Evolutionary conservation across 2,113 vertebrate genomes (phyloP), one percentile per base, ranked within the genome.

Genomic region (Grammomys dolichurus): DNA sequence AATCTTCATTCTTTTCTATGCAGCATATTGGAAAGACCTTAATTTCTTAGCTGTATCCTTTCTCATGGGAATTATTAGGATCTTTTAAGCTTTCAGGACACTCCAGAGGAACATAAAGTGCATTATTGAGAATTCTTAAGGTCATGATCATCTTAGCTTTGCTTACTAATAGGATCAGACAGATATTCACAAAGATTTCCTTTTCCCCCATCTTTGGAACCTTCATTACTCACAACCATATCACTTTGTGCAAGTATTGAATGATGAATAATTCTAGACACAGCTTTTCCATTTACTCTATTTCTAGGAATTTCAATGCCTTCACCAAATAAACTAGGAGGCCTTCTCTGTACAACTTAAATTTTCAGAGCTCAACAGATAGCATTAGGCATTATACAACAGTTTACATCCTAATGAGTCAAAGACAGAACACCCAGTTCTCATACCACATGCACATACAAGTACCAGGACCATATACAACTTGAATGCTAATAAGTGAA

Each of bases 121-220:
- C 58, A 58, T 89, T 85, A 90, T 16, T 95, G 89, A 89, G 96
- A 81, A 63, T 94, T 87, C 76, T 93, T 65, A 89, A 91, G 72
- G 40, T n/a, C 58, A 86, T 95, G 84, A 93, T 96, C 93, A 77
- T 90, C 28, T 94, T 97, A 90, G 76, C 80, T 93, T 95, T 97
- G 88, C 81, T 48, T 94, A 84, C 91, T 92, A 73, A 92, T 54
- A 75, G 40, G 93, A 92, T 20, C 51, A 81, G 87, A 24, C 19
- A 85, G 87, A 78, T 90, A 24, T 80, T 97, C 84, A 65, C 91
- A 69, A 4, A 73, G 19, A 87, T 40, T 92, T 80, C 72, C 73
- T 95, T 73, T 84, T 11, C 36, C 19, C 36, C 26, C 13, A 43
- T 88, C 40, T 19, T 51, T 89, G 91, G 28, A 81, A 3, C 7